Evolutionary conservation across 2,888 invertebrate genomes (phyloP).

Genomic region (Tanytarsus gracilentus): DNA sequence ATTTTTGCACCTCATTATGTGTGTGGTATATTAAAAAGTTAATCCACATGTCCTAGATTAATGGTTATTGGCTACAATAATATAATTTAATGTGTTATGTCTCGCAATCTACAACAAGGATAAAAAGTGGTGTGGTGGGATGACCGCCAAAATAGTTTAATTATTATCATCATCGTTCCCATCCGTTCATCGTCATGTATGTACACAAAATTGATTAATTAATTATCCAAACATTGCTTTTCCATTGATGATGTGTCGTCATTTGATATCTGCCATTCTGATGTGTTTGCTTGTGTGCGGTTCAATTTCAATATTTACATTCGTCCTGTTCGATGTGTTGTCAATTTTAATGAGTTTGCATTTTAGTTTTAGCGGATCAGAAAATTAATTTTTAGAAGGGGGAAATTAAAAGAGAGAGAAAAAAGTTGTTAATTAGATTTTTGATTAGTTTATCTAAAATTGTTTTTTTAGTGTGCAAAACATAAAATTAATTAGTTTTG

Average conservation of each 20-base stretch:
- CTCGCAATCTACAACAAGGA: no score
- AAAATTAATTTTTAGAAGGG: neutral
- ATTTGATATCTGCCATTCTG: neutral
- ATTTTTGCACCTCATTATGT: constrained; percentile 9
- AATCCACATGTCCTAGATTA: neutral
- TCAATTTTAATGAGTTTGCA: neutral
- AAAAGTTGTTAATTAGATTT: neutral
- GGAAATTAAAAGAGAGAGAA: neutral
- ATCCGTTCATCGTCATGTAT: no score
- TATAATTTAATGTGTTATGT: no score
- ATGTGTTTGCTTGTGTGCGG: neutral
- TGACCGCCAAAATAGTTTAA: no score
- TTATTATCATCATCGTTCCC: no score
- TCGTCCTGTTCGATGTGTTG: constrained; percentile 17
- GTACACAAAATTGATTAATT: no score
- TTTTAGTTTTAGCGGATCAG: neutral
- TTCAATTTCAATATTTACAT: constrained; percentile 15
- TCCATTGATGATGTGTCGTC: neutral
- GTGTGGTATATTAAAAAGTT: neutral
- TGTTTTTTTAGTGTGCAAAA: no score
- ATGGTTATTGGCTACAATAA: no score
- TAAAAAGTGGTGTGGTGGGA: no score
- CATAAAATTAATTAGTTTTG: no score
- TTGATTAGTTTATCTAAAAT: no score
- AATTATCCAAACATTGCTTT: constrained; percentile 6